A percentile compares a stretch with the other conserved stretches of the same genome.
Conservation (phyloP, 2,888 invertebrate genomes). For the Oxytorus armatus region DNA sequence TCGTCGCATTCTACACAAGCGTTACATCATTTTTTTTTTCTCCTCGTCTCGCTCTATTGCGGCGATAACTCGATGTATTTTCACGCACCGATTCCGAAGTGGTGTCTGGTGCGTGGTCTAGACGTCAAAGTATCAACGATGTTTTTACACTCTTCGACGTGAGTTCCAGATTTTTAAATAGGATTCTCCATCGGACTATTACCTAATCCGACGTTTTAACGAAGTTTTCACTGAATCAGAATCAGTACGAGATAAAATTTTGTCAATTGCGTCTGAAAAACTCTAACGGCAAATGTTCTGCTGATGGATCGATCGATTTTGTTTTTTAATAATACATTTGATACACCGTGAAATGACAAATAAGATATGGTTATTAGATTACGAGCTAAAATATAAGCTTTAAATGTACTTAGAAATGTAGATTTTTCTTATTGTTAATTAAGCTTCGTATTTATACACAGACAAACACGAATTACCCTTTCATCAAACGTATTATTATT, state of each 20-base stretch:
- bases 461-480: constrained; percentile 28
- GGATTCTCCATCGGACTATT: neutral
- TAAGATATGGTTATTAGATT: too few species aligned
- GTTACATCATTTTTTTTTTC: constrained; percentile 9
- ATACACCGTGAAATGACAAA: too few species aligned
- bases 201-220: neutral
- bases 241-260: neutral
- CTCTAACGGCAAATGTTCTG: neutral
- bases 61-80: neutral
- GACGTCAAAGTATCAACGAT: constrained; percentile 42
- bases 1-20: neutral
- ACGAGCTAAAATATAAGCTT: too few species aligned
- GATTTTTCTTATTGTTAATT: too few species aligned
- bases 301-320: too few species aligned
- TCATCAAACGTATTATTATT: constrained; percentile 26
- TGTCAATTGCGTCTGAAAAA: neutral
- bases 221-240: neutral
- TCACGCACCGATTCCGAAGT: neutral
- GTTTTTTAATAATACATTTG: too few species aligned
- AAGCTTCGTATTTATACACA: too few species aligned
- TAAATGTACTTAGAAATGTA: too few species aligned
- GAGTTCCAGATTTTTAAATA: too few species aligned
- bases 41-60: neutral
- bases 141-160: neutral
- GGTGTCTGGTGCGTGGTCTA: constrained; percentile 42